phyloP scores from a whole-genome alignment of 2,113 vertebrate genomes.

The Macquaria ambigua region DNA sequence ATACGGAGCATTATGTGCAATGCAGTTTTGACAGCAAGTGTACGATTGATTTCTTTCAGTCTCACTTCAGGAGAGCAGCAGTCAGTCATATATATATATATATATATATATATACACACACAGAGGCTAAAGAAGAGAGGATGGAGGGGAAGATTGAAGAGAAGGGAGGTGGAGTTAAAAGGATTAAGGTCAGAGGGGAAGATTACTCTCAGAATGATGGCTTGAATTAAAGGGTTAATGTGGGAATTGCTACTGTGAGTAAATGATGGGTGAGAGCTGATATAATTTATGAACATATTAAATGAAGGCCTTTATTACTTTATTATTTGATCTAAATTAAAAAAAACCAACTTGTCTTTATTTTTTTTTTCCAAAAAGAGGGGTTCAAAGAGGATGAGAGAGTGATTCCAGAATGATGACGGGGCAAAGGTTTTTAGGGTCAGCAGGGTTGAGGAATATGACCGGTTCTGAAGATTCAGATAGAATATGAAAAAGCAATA shows the following conservation, averaged over 20 bases:
- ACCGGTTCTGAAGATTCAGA: constrained; percentile 41
- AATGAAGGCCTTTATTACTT: background rate
- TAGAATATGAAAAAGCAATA: constrained; percentile 38
- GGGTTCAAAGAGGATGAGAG: background rate
- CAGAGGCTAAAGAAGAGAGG: constrained; percentile 1
- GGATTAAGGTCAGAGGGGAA: constrained; percentile 50
- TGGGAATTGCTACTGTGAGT: constrained; percentile 18
- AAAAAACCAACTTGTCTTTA: background rate
- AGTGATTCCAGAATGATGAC: constrained; percentile 3
- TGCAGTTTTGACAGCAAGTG: background rate
- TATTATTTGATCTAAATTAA: background rate
- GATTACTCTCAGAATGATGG: constrained; percentile 45
- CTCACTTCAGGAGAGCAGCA: background rate
- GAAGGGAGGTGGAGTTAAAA: constrained; percentile 32
- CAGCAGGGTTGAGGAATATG: constrained; percentile 23
- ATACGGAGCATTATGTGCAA: background rate
- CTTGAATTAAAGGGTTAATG: constrained; percentile 44
- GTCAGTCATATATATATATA: background rate
- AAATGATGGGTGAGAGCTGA: background rate
- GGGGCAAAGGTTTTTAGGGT: constrained; percentile 21
- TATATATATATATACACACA: background rate
- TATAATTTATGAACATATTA: background rate
- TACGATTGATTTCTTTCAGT: background rate
- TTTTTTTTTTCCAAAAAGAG: background rate
- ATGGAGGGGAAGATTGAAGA: constrained; percentile 7